Evolutionary conservation across 2,113 vertebrate genomes (phyloP), one percentile per base, ranked within the genome.

Genomic region (Aptenodytes forsteri): DNA sequence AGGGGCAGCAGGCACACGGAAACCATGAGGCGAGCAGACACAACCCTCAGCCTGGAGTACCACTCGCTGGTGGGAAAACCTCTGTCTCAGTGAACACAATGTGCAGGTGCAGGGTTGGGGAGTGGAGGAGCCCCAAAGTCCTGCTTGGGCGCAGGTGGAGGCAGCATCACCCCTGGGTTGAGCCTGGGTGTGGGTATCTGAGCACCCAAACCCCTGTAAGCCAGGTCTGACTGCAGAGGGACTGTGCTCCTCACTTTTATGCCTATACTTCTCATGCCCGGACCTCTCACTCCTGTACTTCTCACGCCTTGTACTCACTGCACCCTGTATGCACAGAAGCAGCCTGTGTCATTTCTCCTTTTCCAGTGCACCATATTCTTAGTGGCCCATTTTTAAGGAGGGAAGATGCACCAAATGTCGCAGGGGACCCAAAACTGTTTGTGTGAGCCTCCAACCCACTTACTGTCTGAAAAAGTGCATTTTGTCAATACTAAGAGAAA

Each of bases 401-500:
- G 14, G 14, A 62, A 46, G 76, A 46, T 46, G 56, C 29, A 62
- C 7, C 80, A 34, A 55, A 40, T 32, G 47, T 38, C 6, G 0
- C 19, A 16, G 21, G 17, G 40, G 13, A 49, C 16, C 22, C 38
- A 26, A 32, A 67, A 36, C 8, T 11, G 3, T n/a, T 82, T 38
- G 12, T 1, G 0, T n/a, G 67, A 73, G 10, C 17, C 19, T 58
- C 66, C 55, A 73, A 56, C 56, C 38, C 59, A 42, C 10, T 32
- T 59, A 1, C 38, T 42, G 61, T 16, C 34, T 38, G 46, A 30
- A 83, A 70, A 83, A 81, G 25, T 2, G 9, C 0, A 0, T 88
- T 95, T 96, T 91, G 93, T 84, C 87, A 77, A n/a, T 67, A 46
- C 61, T 36, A 30, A 75, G 92, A 72, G 91, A 96, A 97, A 97